Evolutionary conservation across 2,797 vertebrate species (phyloP), one percentile per base, ranked within the genome.

Genomic region (Falco cherrug): DNA sequence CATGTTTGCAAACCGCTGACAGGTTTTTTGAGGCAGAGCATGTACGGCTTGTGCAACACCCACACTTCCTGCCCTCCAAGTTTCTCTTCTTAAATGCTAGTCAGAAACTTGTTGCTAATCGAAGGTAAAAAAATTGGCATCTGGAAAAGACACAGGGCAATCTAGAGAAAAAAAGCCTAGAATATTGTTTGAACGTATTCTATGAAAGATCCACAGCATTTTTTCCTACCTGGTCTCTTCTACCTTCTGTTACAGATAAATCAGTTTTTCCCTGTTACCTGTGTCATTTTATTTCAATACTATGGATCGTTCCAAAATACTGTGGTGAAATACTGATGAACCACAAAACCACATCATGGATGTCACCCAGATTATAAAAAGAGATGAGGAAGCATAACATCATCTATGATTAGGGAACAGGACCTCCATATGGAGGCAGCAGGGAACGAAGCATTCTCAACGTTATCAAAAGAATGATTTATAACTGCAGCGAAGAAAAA

Each of bases 1-100:
- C 94, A 77, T 90, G 81, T 96, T 97, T 90, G 96, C 92, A 95
- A 96, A 95, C 90, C 4, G 14, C 94, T 98, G 97, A 96, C 97
- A 97, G 96, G 63, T 97, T 98, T 97, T 96, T 75, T 33, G 13
- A 89, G 90, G 90, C 77, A 96, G 92, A 96, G 69, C 79, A 64
- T 94, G 89, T 74, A 61, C 14, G 28, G 70, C 87, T 94, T 70
- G 75, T 89, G 68, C 76, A 77, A 63, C 63, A 67, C 48, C 59
- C 22, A 4, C 11, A 21, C 86, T 93, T 67, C 53, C 64, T 31
- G 70, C 47, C 53, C 84, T 75, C 53, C 15, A 60, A 68, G 31
- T 83, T 93, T 53, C 35, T 81, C n/a, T 41, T 25, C 67, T 48
- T 57, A 74, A 87, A 80, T 15, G 14, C 19, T n/a, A 45, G n/a